phyloP scores from a whole-genome alignment of 2,797 vertebrate species.

The Cossypha polioptera region DNA sequence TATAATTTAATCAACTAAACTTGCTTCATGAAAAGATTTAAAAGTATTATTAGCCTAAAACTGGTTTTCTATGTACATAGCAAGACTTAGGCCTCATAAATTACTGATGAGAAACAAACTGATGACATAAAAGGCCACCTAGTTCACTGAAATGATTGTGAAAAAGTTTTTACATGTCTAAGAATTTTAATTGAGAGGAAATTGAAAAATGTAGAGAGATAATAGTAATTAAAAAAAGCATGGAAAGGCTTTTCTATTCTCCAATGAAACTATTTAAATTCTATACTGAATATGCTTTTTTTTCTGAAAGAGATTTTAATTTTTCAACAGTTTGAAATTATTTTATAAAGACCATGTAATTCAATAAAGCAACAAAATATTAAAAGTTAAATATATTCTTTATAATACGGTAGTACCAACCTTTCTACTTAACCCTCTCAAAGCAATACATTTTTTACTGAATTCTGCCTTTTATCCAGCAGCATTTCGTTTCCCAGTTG shows the following conservation, averaged over 20 bases:
- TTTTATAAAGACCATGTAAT: neutral
- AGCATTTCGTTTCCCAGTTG: neutral
- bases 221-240: neutral
- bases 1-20: neutral
- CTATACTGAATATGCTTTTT: neutral
- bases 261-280: neutral
- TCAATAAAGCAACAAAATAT: neutral
- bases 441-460: neutral
- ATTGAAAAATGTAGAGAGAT: neutral
- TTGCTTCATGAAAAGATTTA: neutral
- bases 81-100: neutral
- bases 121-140: neutral
- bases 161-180: neutral
- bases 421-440: neutral
- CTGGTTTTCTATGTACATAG: neutral
- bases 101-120: neutral
- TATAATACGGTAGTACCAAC: neutral
- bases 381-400: neutral
- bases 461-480: neutral
- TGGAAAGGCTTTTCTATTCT: accelerated
- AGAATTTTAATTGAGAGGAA: neutral
- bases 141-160: neutral
- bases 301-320: neutral
- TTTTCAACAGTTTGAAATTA: neutral
- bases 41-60: neutral